These are phyloP conservation scores for Accipiter virgatus DNA, from an alignment of 2,113 vertebrate species.

Conservation along the genomic window DNA sequence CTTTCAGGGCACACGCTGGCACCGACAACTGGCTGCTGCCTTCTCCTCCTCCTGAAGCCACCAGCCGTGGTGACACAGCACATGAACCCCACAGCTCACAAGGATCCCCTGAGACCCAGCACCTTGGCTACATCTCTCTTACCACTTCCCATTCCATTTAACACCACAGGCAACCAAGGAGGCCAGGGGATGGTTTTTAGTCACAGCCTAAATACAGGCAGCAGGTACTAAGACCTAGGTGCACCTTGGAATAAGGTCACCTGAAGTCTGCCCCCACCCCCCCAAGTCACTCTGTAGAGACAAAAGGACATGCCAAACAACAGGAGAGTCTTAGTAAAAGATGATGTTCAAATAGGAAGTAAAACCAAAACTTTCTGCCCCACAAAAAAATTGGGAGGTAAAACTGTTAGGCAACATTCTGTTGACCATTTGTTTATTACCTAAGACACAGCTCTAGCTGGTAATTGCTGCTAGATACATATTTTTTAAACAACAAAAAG, in stretches of 20 bases:
- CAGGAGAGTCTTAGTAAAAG: neutral
- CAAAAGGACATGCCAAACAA: neutral
- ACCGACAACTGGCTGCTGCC: neutral
- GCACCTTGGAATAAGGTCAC: neutral
- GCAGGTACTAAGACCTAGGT: neutral
- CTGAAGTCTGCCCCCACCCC: neutral
- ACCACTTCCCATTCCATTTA: neutral
- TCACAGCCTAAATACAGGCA: neutral
- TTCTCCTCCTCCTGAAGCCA: neutral
- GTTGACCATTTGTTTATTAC: neutral
- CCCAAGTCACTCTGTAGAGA: neutral
- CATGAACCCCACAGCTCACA: neutral
- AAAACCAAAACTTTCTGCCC: neutral
- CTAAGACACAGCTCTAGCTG: neutral
- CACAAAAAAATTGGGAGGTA: neutral
- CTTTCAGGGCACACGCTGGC: rapidly evolving
- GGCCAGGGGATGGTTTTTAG: neutral
- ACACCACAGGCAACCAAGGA: neutral
- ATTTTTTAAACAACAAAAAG: neutral
- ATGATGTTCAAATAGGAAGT: neutral
- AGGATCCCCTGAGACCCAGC: neutral
- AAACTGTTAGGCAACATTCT: neutral
- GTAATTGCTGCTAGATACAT: neutral
- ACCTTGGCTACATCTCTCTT: neutral
- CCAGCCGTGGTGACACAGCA: rapidly evolving